Percentiles rank a stretch among this genome's conserved stretches.
Evolutionary conservation across 1,140 invertebrate genomes (phyloP).

Genomic region (Chionoecetes opilio): DNA sequence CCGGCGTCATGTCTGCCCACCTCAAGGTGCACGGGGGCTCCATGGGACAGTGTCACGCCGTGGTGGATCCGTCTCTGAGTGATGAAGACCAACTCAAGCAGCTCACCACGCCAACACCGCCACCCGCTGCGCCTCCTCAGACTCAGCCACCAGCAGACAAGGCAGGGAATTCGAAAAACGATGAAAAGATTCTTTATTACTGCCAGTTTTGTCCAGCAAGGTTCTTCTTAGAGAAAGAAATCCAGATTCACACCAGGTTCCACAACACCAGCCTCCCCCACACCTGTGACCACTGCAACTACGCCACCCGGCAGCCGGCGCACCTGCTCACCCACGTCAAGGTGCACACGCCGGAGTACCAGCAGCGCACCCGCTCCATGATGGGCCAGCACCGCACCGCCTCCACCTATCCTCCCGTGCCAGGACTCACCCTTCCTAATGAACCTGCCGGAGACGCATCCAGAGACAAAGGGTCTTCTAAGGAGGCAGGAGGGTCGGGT

Average conservation of each 20-base stretch:
- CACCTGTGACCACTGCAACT: constrained; percentile 91
- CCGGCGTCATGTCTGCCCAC: constrained; percentile 90
- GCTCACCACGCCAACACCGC: constrained; percentile 82
- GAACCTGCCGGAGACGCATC: constrained; percentile 39
- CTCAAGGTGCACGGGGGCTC: constrained; percentile 90
- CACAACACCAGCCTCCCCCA: constrained; percentile 87
- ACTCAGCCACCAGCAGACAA: background rate
- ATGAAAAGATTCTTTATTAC: constrained; percentile 84
- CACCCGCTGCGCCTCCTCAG: constrained; percentile 1
- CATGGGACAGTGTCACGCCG: constrained; percentile 88
- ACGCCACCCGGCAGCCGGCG: constrained; percentile 88
- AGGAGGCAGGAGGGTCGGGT: background rate
- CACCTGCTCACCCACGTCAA: constrained; percentile 90
- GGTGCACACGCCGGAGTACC: constrained; percentile 92
- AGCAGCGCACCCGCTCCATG: constrained; percentile 89
- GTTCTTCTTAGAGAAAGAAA: constrained; percentile 88
- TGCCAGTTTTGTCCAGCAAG: constrained; percentile 90
- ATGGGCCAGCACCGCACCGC: constrained; percentile 88
- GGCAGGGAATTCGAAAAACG: background rate
- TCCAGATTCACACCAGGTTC: constrained; percentile 88
- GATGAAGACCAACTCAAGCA: constrained; percentile 89
- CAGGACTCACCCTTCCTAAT: constrained; percentile 68
- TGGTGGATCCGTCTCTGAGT: constrained; percentile 87
- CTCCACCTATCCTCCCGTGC: constrained; percentile 83
- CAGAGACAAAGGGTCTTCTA: background rate